phyloP scores from a whole-genome alignment of 1,140 invertebrate species.

The Trachymyrmex cornetzi region DNA sequence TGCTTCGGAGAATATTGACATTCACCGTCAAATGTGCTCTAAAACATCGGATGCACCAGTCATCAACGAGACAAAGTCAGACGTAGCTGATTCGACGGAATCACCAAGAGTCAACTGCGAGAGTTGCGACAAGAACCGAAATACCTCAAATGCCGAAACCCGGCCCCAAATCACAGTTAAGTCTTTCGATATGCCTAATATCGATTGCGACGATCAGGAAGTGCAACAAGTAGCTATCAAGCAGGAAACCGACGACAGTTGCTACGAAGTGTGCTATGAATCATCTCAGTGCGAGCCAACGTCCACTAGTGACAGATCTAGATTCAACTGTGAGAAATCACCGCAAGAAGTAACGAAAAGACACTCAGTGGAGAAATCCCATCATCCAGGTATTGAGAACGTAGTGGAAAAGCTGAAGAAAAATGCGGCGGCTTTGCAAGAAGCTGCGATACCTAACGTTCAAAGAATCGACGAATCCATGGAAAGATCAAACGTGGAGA shows the following conservation, averaged over 20 bases:
- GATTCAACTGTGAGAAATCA: slow-evolving; percentile 31
- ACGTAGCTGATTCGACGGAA: neutral
- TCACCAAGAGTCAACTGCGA: slow-evolving; percentile 22
- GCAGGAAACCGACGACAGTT: slow-evolving; percentile 71
- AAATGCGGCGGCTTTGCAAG: slow-evolving; percentile 79
- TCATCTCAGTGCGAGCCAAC: slow-evolving; percentile 50
- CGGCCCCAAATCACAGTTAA: slow-evolving; percentile 73
- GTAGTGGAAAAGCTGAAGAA: slow-evolving; percentile 85
- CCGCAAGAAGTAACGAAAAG: slow-evolving; percentile 62
- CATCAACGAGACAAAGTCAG: neutral
- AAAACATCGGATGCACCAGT: neutral
- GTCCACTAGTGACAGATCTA: slow-evolving; percentile 62
- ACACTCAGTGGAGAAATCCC: slow-evolving; percentile 74
- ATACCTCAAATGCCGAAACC: neutral
- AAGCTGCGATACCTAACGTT: slow-evolving; percentile 9
- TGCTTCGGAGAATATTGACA: neutral
- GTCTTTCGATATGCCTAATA: slow-evolving; percentile 84
- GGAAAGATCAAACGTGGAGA: slow-evolving; percentile 26
- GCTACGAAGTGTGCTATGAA: slow-evolving; percentile 38
- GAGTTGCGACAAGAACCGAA: slow-evolving; percentile 48
- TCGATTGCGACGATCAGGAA: slow-evolving; percentile 82
- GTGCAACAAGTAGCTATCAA: slow-evolving; percentile 67
- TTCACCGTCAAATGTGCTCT: slow-evolving; percentile 1
- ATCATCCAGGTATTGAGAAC: slow-evolving; percentile 83
- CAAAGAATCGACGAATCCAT: slow-evolving; percentile 50